Percentiles rank a stretch among this genome's conserved stretches.
Conservation (phyloP, 2,888 invertebrate species). For the Strigamia maritima region DNA sequence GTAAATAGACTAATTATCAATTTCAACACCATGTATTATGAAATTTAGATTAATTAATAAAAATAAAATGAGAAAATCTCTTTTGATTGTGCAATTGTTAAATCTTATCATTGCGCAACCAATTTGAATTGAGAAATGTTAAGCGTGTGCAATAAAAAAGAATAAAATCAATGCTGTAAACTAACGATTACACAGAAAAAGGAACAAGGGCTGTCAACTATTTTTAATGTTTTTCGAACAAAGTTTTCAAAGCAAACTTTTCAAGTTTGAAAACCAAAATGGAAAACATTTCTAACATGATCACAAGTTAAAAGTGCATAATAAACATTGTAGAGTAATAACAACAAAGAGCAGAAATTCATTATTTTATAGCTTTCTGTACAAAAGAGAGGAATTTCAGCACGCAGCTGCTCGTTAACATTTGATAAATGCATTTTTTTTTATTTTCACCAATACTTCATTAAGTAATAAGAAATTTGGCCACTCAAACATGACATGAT, state of each 20-base stretch:
- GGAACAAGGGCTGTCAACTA: not conserved
- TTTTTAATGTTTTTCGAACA: conserved; percentile 20
- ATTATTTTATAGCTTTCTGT: conserved; percentile 14
- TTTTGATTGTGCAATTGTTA: too few relatives aligned
- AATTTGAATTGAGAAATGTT: not conserved
- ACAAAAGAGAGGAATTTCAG: conserved; percentile 23
- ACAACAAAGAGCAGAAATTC: conserved; percentile 19
- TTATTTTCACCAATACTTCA: conserved; percentile 6
- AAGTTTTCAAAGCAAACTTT: conserved; percentile 11
- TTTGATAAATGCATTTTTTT: conserved; percentile 11
- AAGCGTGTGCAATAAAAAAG: not conserved
- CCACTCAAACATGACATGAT: conserved; percentile 1
- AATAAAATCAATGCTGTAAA: not conserved
- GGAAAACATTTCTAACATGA: conserved; percentile 23
- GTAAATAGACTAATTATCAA: not conserved
- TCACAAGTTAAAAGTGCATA: conserved; percentile 23
- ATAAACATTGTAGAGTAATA: conserved; percentile 23
- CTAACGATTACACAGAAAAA: not conserved
- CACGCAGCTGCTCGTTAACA: conserved; percentile 19
- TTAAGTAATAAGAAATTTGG: conserved; percentile 20
- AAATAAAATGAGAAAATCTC: too few relatives aligned
- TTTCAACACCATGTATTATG: too few relatives aligned
- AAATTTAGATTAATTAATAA: too few relatives aligned
- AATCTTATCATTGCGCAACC: too few relatives aligned
- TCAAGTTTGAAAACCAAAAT: conserved; percentile 19